A percentile compares a stretch with the other conserved stretches of the same genome.
These are phyloP conservation scores for Phaonia tiefii DNA, from an alignment of 2,888 invertebrate genomes.

Conservation along the genomic window DNA sequence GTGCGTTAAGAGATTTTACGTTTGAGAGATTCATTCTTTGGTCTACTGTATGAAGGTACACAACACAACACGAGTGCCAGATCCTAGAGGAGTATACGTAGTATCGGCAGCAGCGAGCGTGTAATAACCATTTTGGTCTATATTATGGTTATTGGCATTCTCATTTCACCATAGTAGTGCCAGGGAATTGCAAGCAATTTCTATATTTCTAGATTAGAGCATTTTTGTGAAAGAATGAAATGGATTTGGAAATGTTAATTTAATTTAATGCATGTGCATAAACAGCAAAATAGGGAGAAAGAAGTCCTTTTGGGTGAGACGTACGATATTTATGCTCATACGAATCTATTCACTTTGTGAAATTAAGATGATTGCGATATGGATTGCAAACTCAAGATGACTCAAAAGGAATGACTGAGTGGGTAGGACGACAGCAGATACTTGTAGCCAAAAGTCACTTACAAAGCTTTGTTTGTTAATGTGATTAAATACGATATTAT, in stretches of 20 bases:
- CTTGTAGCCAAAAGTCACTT: background rate
- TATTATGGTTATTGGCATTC: slow-evolving; percentile 36
- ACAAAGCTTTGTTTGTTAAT: background rate
- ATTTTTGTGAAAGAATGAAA: slow-evolving; percentile 41
- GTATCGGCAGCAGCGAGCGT: background rate
- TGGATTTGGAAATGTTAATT: slow-evolving; percentile 56
- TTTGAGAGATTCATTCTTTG: too few species aligned
- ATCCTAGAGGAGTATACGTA: too few species aligned
- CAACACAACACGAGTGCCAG: too few species aligned
- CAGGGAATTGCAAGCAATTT: slow-evolving; percentile 17
- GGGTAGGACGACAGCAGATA: slow-evolving; percentile 7
- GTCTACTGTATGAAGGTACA: too few species aligned
- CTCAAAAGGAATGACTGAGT: slow-evolving; percentile 7
- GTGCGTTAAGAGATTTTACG: too few species aligned
- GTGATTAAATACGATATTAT: too few species aligned
- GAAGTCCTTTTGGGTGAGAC: too few species aligned
- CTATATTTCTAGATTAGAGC: slow-evolving; percentile 1
- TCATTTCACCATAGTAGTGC: background rate
- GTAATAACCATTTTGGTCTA: slow-evolving; percentile 30
- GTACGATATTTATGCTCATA: too few species aligned
- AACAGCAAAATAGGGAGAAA: too few species aligned
- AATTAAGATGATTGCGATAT: slow-evolving; percentile 31
- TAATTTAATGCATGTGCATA: slow-evolving; percentile 44
- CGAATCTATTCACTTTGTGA: slow-evolving; percentile 16
- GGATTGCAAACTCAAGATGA: slow-evolving; percentile 14